Evolutionary conservation across 2,888 invertebrate genomes (phyloP).

Genomic region (Galeruca laticollis): DNA sequence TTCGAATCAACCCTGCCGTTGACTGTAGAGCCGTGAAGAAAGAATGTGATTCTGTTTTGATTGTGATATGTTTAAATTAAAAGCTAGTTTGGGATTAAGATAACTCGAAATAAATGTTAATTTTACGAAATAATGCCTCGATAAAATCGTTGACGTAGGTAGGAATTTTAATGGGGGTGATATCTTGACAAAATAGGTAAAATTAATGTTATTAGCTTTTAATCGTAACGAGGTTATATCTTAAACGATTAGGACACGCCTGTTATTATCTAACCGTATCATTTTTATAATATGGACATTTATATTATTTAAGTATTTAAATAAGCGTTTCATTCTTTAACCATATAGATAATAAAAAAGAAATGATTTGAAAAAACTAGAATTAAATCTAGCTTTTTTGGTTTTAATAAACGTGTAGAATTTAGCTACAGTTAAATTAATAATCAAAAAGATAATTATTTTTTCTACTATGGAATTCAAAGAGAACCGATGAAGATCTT

Average conservation of each 20-base stretch:
- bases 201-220: slow-evolving; percentile 26
- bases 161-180: slow-evolving; percentile 30
- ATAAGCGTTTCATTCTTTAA: neutral
- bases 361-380: too few relatives aligned
- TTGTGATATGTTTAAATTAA: slow-evolving; percentile 38
- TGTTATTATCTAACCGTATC: neutral
- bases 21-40: slow-evolving; percentile 25
- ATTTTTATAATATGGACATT: neutral
- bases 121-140: slow-evolving; percentile 32
- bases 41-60: slow-evolving; percentile 38
- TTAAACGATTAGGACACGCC: slow-evolving; percentile 8
- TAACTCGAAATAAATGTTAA: slow-evolving; percentile 36
- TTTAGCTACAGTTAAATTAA: too few relatives aligned
- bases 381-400: too few relatives aligned
- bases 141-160: slow-evolving; percentile 36
- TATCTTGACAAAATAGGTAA: slow-evolving; percentile 25
- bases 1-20: slow-evolving; percentile 13
- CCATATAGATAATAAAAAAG: too few relatives aligned
- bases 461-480: too few relatives aligned
- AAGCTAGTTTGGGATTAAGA: slow-evolving; percentile 39
- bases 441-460: too few relatives aligned
- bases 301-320: neutral
- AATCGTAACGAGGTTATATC: slow-evolving; percentile 7
- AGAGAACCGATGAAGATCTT: too few relatives aligned
- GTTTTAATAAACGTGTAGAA: too few relatives aligned